These are phyloP conservation scores for Phaethon lepturus DNA, from an alignment of 2,113 vertebrate species.

Conservation along the genomic window DNA sequence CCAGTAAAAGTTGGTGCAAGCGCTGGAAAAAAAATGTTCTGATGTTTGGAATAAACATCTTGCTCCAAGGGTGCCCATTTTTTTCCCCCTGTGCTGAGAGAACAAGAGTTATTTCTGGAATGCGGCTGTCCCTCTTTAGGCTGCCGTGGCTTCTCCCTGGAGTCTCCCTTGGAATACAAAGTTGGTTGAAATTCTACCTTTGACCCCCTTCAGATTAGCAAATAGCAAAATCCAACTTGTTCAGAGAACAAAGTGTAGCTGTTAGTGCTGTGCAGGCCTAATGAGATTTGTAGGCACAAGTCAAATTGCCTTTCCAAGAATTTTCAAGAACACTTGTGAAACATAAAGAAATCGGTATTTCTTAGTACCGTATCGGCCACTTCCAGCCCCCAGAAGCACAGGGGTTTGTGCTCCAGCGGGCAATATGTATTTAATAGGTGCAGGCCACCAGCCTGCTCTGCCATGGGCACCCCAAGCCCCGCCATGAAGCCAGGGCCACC, in stretches of 20 bases:
- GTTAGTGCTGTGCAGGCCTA: neutral
- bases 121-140: neutral
- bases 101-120: conserved; percentile 46
- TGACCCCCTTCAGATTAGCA: neutral
- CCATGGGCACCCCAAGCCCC: neutral
- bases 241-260: neutral
- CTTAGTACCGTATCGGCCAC: neutral
- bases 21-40: neutral
- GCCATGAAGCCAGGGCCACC: neutral
- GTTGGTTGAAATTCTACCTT: neutral
- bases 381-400: neutral
- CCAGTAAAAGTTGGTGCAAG: neutral
- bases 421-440: neutral
- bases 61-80: neutral
- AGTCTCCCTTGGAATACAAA: neutral
- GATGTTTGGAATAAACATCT: neutral
- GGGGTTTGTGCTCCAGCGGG: neutral
- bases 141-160: neutral
- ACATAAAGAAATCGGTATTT: neutral
- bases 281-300: neutral
- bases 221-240: neutral
- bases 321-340: neutral
- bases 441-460: neutral
- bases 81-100: neutral
- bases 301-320: conserved; percentile 24